These are phyloP conservation scores for Eudyptes chrysolophus DNA, from an alignment of 2,113 vertebrate species.

Conservation along the genomic window DNA sequence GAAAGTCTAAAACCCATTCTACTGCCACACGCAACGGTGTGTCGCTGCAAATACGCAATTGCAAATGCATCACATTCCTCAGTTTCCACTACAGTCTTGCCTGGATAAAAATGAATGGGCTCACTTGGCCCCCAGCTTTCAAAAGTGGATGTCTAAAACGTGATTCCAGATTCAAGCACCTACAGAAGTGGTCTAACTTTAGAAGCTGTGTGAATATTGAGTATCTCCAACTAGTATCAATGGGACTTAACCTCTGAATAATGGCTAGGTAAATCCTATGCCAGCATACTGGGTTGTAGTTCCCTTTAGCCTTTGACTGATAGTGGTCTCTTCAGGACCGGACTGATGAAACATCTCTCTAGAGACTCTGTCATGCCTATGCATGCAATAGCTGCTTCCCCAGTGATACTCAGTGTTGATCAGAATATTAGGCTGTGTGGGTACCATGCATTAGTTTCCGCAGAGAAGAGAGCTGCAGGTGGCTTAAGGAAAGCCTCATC, in stretches of 20 bases:
- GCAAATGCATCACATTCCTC: neutral
- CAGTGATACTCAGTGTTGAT: neutral
- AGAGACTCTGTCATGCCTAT: neutral
- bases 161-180: neutral
- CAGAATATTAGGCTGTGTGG: neutral
- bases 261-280: neutral
- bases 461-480: neutral
- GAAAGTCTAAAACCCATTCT: neutral
- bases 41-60: accelerated
- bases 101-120: neutral
- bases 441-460: neutral
- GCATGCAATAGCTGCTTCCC: neutral
- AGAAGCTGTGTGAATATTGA: neutral
- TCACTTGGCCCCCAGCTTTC: neutral
- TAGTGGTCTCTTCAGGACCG: neutral
- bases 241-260: neutral
- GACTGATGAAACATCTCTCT: neutral
- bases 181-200: neutral
- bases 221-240: neutral
- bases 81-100: neutral
- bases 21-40: neutral
- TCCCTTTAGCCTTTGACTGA: neutral
- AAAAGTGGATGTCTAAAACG: neutral
- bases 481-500: neutral
- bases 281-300: neutral